These are phyloP conservation scores for Diuraphis noxia DNA, from an alignment of 1,140 invertebrate genomes.

Conservation along the genomic window DNA sequence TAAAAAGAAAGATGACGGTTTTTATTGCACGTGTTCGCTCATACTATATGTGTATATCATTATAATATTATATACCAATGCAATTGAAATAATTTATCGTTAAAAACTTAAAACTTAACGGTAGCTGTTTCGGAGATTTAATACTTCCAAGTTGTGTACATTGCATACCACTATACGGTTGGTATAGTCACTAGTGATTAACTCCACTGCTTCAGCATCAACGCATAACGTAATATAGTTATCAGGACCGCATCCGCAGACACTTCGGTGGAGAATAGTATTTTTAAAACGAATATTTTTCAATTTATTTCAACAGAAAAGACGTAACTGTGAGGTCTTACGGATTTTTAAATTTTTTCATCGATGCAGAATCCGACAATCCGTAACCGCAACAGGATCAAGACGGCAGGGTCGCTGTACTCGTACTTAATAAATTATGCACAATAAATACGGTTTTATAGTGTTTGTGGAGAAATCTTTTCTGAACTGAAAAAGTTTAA, in stretches of 20 bases:
- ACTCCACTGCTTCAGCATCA: neutral
- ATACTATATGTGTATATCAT: neutral
- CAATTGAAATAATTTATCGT: neutral
- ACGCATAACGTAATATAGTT: neutral
- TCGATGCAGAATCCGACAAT: neutral
- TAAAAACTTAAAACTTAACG: neutral
- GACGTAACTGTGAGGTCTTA: neutral
- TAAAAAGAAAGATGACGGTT: neutral
- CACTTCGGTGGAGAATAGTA: neutral
- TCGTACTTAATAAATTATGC: slow-evolving; percentile 14
- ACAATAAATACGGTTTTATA: slow-evolving; percentile 3
- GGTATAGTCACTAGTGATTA: neutral
- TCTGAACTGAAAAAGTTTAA: neutral
- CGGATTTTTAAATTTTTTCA: neutral
- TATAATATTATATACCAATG: neutral
- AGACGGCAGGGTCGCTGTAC: neutral
- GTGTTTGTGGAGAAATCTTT: neutral
- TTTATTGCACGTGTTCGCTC: neutral
- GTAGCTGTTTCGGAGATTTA: neutral
- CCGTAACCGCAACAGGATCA: neutral
- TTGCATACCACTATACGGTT: neutral
- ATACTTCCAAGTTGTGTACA: neutral
- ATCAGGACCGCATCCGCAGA: neutral
- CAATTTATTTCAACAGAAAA: neutral
- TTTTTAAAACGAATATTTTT: neutral